These are phyloP conservation scores for Meghimatium bilineatum DNA, from an alignment of 2,888 invertebrate genomes.

Conservation along the genomic window DNA sequence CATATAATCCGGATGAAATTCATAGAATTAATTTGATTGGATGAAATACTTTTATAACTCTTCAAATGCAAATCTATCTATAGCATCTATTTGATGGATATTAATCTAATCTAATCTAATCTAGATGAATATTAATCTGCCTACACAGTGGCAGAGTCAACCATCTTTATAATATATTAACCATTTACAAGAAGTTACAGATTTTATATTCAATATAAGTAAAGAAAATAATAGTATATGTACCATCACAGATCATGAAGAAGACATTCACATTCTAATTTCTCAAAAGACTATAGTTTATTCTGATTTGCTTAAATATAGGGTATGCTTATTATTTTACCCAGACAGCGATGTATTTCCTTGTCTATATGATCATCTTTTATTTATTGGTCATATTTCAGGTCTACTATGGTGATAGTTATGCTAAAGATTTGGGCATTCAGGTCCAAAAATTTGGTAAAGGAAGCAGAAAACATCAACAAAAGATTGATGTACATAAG, in stretches of 20 bases:
- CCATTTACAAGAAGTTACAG: no score
- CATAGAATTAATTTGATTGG: no score
- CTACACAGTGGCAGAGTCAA: no score
- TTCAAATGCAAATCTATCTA: no score
- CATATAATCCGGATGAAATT: no score
- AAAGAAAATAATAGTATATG: neutral
- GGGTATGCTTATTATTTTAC: neutral
- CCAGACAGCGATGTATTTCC: neutral
- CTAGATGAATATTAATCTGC: no score
- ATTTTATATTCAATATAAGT: no score
- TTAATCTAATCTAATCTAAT: no score
- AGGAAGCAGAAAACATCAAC: neutral
- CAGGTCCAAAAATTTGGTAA: slow-evolving; percentile 12
- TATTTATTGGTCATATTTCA: neutral
- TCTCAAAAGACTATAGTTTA: neutral
- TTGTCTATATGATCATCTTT: neutral
- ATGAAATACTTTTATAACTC: no score
- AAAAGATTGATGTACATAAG: no score
- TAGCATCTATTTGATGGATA: no score
- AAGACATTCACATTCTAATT: neutral
- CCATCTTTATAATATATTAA: no score
- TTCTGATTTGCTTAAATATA: neutral
- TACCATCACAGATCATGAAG: neutral
- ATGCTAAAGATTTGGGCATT: slow-evolving; percentile 43
- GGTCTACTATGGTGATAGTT: slow-evolving; percentile 46